These are phyloP conservation scores for Eonycteris spelaea DNA, from an alignment of 2,113 vertebrate species.

Conservation along the genomic window DNA sequence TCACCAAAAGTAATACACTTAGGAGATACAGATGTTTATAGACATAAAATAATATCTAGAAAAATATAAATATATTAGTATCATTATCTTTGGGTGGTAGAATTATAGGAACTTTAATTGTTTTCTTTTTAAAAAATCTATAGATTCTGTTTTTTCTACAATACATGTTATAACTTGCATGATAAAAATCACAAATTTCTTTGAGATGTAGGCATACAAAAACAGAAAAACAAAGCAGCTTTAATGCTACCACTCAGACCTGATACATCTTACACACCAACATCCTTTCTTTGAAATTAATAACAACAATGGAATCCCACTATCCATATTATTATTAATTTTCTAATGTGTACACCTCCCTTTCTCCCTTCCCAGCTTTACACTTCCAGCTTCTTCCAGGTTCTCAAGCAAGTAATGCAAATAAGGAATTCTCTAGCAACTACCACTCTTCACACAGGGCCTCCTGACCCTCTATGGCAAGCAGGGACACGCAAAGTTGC, in stretches of 20 bases:
- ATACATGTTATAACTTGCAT: not conserved
- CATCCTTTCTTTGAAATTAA: not conserved
- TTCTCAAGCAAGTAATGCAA: not conserved
- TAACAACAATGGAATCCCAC: not conserved
- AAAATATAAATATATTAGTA: not conserved
- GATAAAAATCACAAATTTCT: not conserved
- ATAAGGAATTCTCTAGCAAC: not conserved
- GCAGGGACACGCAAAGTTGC: not conserved
- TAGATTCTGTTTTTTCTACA: not conserved
- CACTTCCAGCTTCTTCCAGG: not conserved
- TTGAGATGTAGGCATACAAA: not conserved
- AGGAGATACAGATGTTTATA: not conserved
- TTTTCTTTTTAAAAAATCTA: not conserved
- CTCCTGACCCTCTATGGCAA: not conserved
- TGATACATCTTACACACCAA: not conserved
- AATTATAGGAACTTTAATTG: not conserved
- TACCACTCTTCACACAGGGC: not conserved
- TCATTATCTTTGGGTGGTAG: not conserved
- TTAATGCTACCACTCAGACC: not conserved
- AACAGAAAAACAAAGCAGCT: not conserved
- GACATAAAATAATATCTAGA: not conserved
- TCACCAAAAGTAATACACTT: slow-evolving; percentile 7
- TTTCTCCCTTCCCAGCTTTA: not conserved
- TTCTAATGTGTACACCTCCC: not conserved
- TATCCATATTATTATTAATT: not conserved